Evolutionary conservation across 2,797 vertebrate species (phyloP).

Genomic region (Potorous gilbertii): DNA sequence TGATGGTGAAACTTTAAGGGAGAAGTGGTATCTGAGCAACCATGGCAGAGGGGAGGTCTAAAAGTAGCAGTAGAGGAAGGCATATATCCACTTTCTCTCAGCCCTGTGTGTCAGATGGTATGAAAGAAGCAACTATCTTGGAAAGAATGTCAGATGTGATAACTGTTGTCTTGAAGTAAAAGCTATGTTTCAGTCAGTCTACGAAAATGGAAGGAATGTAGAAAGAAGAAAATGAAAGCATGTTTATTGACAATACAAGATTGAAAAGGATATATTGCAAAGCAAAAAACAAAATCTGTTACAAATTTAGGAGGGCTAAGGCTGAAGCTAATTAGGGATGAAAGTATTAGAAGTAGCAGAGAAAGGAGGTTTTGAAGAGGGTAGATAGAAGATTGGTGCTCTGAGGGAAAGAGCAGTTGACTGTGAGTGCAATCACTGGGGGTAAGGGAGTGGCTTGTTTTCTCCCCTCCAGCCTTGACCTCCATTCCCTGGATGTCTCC

Average conservation of each 20-base stretch:
- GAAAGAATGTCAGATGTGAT: neutral
- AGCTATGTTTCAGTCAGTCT: neutral
- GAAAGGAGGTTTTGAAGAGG: neutral
- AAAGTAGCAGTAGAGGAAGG: neutral
- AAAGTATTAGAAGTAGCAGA: neutral
- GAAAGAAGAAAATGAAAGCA: neutral
- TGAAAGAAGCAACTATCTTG: neutral
- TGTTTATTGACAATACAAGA: neutral
- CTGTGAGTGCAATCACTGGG: neutral
- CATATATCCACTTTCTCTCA: neutral
- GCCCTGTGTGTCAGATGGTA: neutral
- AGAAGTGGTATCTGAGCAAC: neutral
- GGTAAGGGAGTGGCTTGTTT: neutral
- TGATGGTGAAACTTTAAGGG: neutral
- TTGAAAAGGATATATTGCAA: neutral
- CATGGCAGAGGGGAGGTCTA: neutral
- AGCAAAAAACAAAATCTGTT: neutral
- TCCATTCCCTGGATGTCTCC: neutral
- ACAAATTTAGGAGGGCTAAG: neutral
- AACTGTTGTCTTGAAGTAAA: neutral
- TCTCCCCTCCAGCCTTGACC: neutral
- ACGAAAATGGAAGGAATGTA: neutral
- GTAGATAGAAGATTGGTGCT: neutral
- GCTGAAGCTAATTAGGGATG: neutral
- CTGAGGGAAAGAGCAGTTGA: neutral